Conservation (phyloP, 2,797 vertebrate genomes). For the Rhadinocentrus ornatus region DNA sequence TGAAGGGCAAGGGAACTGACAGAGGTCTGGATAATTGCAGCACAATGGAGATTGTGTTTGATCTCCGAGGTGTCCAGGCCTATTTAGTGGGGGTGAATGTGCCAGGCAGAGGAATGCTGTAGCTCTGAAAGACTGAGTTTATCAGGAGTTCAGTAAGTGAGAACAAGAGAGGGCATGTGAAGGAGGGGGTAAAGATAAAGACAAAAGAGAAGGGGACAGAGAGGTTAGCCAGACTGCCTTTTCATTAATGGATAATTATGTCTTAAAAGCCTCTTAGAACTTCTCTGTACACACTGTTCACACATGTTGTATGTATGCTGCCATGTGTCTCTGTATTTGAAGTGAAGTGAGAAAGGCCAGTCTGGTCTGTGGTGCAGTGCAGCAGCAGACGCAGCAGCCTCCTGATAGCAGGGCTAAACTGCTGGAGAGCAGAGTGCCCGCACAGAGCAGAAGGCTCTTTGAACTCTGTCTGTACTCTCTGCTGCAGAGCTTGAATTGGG, state of each 20-base stretch:
- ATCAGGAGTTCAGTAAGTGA: slow-evolving; percentile 83
- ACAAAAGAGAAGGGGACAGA: slow-evolving; percentile 51
- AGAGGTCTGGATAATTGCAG: slow-evolving; percentile 86
- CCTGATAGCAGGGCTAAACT: slow-evolving; percentile 82
- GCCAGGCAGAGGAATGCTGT: slow-evolving; percentile 81
- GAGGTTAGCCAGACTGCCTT: slow-evolving; percentile 72
- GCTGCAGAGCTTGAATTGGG: slow-evolving; percentile 87
- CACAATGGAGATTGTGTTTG: slow-evolving; percentile 86
- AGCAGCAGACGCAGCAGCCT: slow-evolving; percentile 71
- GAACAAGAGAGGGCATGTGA: slow-evolving; percentile 53
- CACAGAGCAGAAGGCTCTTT: slow-evolving; percentile 84
- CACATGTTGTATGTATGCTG: slow-evolving; percentile 70
- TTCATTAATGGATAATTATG: slow-evolving; percentile 78
- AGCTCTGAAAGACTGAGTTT: slow-evolving; percentile 81
- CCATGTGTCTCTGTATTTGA: slow-evolving; percentile 64
- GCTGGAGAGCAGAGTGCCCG: slow-evolving; percentile 81
- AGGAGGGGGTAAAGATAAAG: slow-evolving; percentile 50
- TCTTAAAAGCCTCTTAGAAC: slow-evolving; percentile 72
- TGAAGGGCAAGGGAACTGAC: slow-evolving; percentile 77
- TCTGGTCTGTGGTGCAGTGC: slow-evolving; percentile 75
- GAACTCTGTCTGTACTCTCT: slow-evolving; percentile 84
- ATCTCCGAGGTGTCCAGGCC: slow-evolving; percentile 86
- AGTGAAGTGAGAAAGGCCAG: slow-evolving; percentile 68
- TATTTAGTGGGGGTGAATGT: slow-evolving; percentile 81
- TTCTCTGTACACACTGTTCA: slow-evolving; percentile 66